Base-by-base conservation (phyloP, 2,113 vertebrate genomes). In the Aix galericulata region DNA sequence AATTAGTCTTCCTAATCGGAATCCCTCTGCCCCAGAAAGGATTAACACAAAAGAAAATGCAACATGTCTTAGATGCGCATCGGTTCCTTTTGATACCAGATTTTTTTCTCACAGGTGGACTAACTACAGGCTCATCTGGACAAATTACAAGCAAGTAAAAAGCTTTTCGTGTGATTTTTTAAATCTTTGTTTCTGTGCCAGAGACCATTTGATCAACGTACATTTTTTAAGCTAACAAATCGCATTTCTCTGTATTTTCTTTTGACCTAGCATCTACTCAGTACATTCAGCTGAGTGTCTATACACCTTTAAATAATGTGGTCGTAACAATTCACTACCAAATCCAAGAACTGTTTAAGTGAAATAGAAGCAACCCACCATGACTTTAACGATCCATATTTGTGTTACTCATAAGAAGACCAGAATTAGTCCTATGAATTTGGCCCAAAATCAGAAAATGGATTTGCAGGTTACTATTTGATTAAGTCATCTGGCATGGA, bases 51-150 rank as follows among this genome's bases (percentile, higher is more conserved):
- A 89, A 44, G 38, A 91, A 94, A 92, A 29, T 21, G 5, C 34
- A 90, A 62, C 48, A 21, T 8, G 82, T 31, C n/a, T 96, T 69
- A 91, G 89, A 22, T 79, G 53, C 26, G 17, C 13, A 48, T 40
- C 64, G 44, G 53, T n/a, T 68, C 26, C 73, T 77, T 96, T 86
- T 80, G 59, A 58, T 46, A 63, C 1, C 58, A 71, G 8, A 13
- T 6, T 73, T 82, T 82, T 91, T 80, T 52, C 75, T 86, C 56
- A 62, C 36, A 93, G 92, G 86, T 95, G 58, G 58, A 79, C 27
- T 48, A 73, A 73, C 16, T 69, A 21, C 75, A 67, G 11, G n/a
- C 52, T 83, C 74, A 66, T 58, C 74, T 62, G 67, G 80, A 59
- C 36, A 89, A 94, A 82, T 38, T 59, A 32, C 17, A 88, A 71